Percentiles rank a stretch among this genome's conserved stretches.
Conservation (phyloP, 2,888 invertebrate species). For the Drosophila borealis region DNA sequence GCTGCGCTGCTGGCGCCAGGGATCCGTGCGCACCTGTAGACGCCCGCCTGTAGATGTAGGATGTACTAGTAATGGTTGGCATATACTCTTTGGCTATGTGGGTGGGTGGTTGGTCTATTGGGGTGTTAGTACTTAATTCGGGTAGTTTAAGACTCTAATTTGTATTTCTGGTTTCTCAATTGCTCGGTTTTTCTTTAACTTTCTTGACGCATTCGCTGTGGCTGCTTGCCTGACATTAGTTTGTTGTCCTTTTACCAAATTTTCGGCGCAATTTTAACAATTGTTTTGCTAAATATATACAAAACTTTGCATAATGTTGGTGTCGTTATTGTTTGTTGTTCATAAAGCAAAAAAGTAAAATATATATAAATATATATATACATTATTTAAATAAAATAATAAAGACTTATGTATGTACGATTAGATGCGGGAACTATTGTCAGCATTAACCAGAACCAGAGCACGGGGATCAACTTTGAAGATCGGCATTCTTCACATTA, state of each 20-base stretch:
- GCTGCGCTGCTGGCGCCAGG: conserved; percentile 83
- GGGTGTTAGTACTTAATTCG: conserved; percentile 14
- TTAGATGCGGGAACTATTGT: conserved; percentile 8
- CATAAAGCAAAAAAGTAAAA: conserved; percentile 31
- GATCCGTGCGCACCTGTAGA: conserved; percentile 81
- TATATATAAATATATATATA: neutral
- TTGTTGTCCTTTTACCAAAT: conserved; percentile 74
- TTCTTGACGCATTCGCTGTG: conserved; percentile 29
- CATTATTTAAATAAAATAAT: conserved; percentile 44
- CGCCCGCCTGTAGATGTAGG: conserved; percentile 76
- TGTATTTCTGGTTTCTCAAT: conserved; percentile 26
- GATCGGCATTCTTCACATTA: neutral
- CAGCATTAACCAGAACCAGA: conserved; percentile 9
- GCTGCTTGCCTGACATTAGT: conserved; percentile 74
- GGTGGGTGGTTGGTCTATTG: conserved; percentile 5
- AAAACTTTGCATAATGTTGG: conserved; percentile 7
- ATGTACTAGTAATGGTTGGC: conserved; percentile 61
- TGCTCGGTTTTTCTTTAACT: conserved; percentile 29
- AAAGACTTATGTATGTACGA: conserved; percentile 38
- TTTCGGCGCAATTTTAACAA: conserved; percentile 41
- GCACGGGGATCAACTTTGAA: no score
- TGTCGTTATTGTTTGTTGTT: conserved; percentile 21
- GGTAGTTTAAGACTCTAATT: conserved; percentile 15
- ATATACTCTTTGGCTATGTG: conserved; percentile 38
- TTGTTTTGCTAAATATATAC: conserved; percentile 43